These are phyloP conservation scores for Pristionchus pacificus DNA, from an alignment of 1,140 invertebrate genomes.

Conservation along the genomic window DNA sequence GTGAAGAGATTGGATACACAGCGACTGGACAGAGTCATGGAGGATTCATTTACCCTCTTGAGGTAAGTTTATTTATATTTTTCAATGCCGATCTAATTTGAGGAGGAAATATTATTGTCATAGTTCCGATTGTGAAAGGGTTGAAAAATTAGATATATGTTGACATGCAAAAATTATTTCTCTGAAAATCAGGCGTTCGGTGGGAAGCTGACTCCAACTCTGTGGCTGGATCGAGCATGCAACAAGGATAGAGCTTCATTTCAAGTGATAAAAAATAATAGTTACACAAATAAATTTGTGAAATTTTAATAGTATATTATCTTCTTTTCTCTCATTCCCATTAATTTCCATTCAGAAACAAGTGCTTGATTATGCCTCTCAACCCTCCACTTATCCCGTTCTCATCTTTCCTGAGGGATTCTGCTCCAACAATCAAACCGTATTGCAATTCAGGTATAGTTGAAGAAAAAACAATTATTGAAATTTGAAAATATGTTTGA, in stretches of 20 bases:
- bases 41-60: slow-evolving; percentile 22
- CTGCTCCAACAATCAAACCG: slow-evolving; percentile 31
- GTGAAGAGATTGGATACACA: slow-evolving; percentile 31
- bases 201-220: slow-evolving; percentile 15
- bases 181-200: slow-evolving; percentile 18
- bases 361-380: slow-evolving; percentile 13
- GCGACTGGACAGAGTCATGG: slow-evolving; percentile 36
- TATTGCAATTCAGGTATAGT: slow-evolving; percentile 26
- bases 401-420: slow-evolving; percentile 36
- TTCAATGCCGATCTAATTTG: no score
- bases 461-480: background rate
- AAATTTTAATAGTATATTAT: background rate
- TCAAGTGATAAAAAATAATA: slow-evolving; percentile 1
- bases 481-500: no score
- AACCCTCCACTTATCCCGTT: slow-evolving; percentile 19
- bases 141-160: no score
- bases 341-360: slow-evolving; percentile 17
- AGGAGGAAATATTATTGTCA: no score
- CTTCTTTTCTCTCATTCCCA: background rate
- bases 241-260: slow-evolving; percentile 1
- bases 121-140: no score
- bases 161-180: background rate
- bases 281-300: background rate
- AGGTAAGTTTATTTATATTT: slow-evolving; percentile 2
- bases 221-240: slow-evolving; percentile 16